Conservation (phyloP, 2,888 invertebrate genomes). For the Hirtodrosophila cameraria region DNA sequence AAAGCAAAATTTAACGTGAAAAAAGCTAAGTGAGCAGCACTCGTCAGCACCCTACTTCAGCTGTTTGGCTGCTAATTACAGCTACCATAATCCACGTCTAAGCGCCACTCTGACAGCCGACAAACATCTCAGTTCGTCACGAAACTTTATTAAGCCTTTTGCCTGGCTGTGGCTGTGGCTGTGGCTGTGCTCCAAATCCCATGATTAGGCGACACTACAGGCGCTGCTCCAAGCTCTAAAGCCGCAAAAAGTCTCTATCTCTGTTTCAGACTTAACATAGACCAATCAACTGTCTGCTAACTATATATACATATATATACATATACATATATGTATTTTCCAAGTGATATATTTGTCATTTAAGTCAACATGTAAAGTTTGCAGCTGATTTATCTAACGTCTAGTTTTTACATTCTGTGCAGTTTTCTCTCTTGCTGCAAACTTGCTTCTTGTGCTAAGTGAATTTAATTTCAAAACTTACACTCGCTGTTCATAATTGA, state of each 20-base stretch:
- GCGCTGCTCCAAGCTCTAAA: constrained; percentile 39
- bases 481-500: constrained; percentile 13
- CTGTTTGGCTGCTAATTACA: constrained; percentile 44
- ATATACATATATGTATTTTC: constrained; percentile 1
- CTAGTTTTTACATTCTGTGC: background rate
- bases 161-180: background rate
- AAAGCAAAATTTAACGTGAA: no score
- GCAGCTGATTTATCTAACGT: constrained; percentile 44
- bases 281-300: background rate
- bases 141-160: constrained; percentile 58
- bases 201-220: constrained; percentile 13
- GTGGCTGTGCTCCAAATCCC: constrained; percentile 10
- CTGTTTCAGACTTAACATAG: constrained; percentile 42
- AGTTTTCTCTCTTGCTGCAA: constrained; percentile 10
- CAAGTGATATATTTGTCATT: constrained; percentile 9
- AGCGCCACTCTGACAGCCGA: constrained; percentile 21
- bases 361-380: constrained; percentile 64
- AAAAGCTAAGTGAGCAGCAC: no score
- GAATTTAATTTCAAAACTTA: constrained; percentile 21
- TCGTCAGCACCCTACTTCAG: background rate
- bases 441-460: background rate
- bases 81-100: constrained; percentile 17
- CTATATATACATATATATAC: background rate
- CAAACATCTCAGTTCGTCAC: constrained; percentile 52
- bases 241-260: constrained; percentile 54